Evolutionary conservation across 2,113 vertebrate genomes (phyloP).

Genomic region (Eolophus roseicapilla): DNA sequence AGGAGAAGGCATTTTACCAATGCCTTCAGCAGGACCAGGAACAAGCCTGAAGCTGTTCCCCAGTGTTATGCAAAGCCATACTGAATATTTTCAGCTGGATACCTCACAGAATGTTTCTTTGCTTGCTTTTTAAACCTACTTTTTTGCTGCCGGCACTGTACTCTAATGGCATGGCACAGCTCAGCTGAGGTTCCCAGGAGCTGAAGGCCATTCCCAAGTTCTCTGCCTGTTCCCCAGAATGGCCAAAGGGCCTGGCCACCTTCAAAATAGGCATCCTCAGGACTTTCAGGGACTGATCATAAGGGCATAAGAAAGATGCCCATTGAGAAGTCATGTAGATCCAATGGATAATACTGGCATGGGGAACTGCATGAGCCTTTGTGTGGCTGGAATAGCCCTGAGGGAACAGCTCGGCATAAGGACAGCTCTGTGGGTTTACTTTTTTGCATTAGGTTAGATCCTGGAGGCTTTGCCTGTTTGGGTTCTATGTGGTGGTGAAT

Average conservation of each 20-base stretch:
- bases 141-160: not conserved
- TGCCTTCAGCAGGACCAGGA: not conserved
- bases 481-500: not conserved
- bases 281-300: not conserved
- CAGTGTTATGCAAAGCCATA: not conserved
- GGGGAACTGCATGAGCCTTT: not conserved
- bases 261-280: not conserved
- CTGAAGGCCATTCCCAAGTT: not conserved
- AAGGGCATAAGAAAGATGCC: not conserved
- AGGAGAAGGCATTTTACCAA: not conserved
- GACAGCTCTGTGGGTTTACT: not conserved
- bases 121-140: not conserved
- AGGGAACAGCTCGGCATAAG: not conserved
- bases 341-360: not conserved
- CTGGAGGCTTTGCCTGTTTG: not conserved
- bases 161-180: not conserved
- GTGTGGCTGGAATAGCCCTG: not conserved
- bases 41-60: not conserved
- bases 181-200: not conserved
- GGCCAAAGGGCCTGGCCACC: not conserved
- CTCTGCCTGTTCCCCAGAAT: not conserved
- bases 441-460: not conserved
- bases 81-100: not conserved
- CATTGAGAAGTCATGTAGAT: not conserved
- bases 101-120: not conserved